Percentiles rank a stretch among this genome's conserved stretches.
phyloP scores from a whole-genome alignment of 2,797 vertebrate genomes.

The Cuniculus paca region DNA sequence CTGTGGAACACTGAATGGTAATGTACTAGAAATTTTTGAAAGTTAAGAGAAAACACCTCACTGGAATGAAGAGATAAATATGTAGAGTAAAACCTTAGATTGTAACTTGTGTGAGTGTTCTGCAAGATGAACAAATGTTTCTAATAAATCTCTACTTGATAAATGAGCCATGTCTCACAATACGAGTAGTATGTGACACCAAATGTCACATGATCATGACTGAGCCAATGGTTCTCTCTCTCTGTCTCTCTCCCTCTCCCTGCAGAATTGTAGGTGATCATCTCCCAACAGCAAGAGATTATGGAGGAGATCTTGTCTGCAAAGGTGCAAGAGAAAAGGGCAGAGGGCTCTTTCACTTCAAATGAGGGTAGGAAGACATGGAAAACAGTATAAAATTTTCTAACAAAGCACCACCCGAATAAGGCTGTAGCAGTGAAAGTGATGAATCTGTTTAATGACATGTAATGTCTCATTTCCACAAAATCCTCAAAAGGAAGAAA shows the following conservation, averaged over 20 bases:
- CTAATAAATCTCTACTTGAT: not conserved
- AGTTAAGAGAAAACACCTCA: not conserved
- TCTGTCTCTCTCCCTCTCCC: no score
- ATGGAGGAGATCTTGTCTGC: not conserved
- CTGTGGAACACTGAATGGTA: not conserved
- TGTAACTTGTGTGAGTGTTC: not conserved
- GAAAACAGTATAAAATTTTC: not conserved
- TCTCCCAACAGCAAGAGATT: not conserved
- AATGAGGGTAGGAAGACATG: no score
- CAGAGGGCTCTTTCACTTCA: not conserved
- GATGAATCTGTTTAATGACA: not conserved
- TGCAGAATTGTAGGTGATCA: not conserved
- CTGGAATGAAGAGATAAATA: not conserved
- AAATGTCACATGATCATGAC: not conserved
- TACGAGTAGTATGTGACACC: not conserved
- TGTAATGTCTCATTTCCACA: not conserved
- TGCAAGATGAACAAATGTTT: not conserved
- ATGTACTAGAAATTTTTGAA: not conserved
- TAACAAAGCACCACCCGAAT: not conserved
- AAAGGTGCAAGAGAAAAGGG: not conserved
- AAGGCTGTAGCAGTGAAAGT: not conserved
- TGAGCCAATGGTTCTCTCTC: not conserved
- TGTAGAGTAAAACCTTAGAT: not conserved
- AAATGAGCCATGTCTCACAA: not conserved
- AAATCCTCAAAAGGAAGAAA: not conserved